Evolutionary conservation across 2,113 vertebrate species (phyloP), one percentile per base, ranked within the genome.

Genomic region (Rhegmatorhina hoffmannsi): DNA sequence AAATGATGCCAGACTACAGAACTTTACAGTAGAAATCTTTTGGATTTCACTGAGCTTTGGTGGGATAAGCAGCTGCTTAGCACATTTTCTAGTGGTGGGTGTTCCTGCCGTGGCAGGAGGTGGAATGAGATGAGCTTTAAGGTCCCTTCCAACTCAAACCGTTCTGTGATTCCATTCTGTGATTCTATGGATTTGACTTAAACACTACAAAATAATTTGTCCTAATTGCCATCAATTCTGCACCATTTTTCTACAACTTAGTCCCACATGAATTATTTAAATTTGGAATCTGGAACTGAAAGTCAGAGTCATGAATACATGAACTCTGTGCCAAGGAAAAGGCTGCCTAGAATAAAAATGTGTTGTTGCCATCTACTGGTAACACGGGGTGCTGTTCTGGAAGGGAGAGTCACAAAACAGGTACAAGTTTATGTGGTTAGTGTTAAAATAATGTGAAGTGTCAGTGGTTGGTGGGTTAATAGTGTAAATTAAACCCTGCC

Each of bases 321-420:
- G 59, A 55, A 34, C 59, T 62, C 63, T 8, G 40, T 69, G 87
- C 68, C 63, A 0, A 47, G 56, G n/a, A 63, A 38, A 49, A 59
- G 40, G 55, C 67, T 64, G 84, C 8, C 0, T 7, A 47, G 36
- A 68, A 49, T 46, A 17, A 64, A 84, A 67, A 55, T 0, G 66
- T 28, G 38, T 1, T 87, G 75, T 90, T 97, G 95, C 94, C 95
- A 95, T 81, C 96, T 95, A 1, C 95, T 95, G 96, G 94, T 36
- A 23, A 64, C 50, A 28, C 5, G 8, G 8, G 50, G 70, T 7
- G 10, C 7, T 46, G 62, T 28, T 60, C 40, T 76, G 1, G 1
- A 34, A 10, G 28, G 10, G 34, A 33, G 64, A 66, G 21, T 12
- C 10, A 26, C 11, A 26, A 19, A 52, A 31, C 12, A 17, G 70